Base-by-base conservation (phyloP, 2,113 vertebrate species). In the Erpornis zantholeuca region DNA sequence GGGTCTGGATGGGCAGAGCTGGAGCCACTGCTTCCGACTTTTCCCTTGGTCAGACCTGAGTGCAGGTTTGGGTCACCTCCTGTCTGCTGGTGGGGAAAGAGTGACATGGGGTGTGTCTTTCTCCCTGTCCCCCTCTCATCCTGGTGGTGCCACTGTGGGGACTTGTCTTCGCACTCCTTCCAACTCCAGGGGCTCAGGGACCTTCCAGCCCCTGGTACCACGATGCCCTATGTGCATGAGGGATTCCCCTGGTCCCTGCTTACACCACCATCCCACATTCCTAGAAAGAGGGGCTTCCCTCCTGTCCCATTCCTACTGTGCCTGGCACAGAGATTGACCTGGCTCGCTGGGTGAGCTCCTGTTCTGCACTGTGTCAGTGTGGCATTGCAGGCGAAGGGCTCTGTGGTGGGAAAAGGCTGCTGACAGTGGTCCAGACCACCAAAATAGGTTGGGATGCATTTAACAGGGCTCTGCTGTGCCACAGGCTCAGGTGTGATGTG, bases 221-320 rank as follows among this genome's bases (percentile, higher is more conserved):
- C 0, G 0, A 19, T 11, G 15, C 4, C 21, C 10, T 15, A 3
- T 1, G 0, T 36, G 40, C 27, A 17, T 0, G 6, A 66, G 13
- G 50, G 18, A 5, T 70, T 69, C 23, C 21, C 13, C 47, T 7
- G 4, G 8, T 80, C 38, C 38, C 22, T 69, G 53, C 3, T 69
- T 29, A 21, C 0, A 1, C 12, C 3, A 1, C 24, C 36, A 38
- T 44, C 40, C 24, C 63, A 52, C 40, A 13, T 60, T n/a, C 56
- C 64, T 44, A 10, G 17, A 10, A 47, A 68, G 31, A 57, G 6
- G 3, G 2, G 3, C 17, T 60, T 53, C 47, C 42, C 52, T 75
- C n/a, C 73, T 28, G 47, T 65, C 50, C 36, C 45, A 2, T 1
- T 11, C 16, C 9, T 61, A 1, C 29, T 9, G 11, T 44, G 60